Evolutionary conservation across 2,113 vertebrate species (phyloP).

Genomic region (Hemibagrus wyckioides): DNA sequence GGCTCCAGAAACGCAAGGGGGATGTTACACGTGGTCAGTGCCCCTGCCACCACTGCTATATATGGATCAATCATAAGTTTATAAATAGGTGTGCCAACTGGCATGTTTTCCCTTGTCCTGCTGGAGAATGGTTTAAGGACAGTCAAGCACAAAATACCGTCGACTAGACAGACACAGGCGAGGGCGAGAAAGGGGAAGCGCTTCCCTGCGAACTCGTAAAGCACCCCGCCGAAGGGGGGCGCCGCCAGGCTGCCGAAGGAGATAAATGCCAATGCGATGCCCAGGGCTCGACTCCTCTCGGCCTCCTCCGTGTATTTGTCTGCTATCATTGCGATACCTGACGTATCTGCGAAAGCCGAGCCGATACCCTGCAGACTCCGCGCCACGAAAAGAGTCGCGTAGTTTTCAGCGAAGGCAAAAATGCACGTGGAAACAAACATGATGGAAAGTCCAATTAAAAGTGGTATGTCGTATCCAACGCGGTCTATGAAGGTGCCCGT

Average conservation of each 20-base stretch:
- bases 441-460: constrained; percentile 88
- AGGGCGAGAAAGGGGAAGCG: constrained; percentile 88
- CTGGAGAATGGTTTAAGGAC: constrained; percentile 85
- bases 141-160: constrained; percentile 82
- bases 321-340: constrained; percentile 93
- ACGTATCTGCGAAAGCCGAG: constrained; percentile 95
- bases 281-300: constrained; percentile 88
- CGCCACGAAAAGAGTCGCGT: constrained; percentile 86
- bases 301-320: constrained; percentile 87
- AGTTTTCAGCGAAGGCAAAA: constrained; percentile 92
- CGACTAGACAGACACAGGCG: constrained; percentile 82
- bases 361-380: constrained; percentile 95
- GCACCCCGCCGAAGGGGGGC: constrained; percentile 91
- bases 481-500: constrained; percentile 95
- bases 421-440: constrained; percentile 91
- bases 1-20: constrained; percentile 96
- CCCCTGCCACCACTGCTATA: constrained; percentile 91
- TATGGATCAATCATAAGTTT: constrained; percentile 95
- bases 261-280: constrained; percentile 95
- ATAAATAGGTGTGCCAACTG: constrained; percentile 90
- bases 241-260: constrained; percentile 94
- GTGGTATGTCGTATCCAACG: constrained; percentile 90
- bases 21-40: constrained; percentile 93
- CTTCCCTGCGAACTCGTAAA: constrained; percentile 87
- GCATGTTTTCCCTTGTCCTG: constrained; percentile 86